Percentiles rank a stretch among this genome's conserved stretches.
These are phyloP conservation scores for Penaeus chinensis DNA, from an alignment of 1,140 invertebrate genomes.

Conservation along the genomic window DNA sequence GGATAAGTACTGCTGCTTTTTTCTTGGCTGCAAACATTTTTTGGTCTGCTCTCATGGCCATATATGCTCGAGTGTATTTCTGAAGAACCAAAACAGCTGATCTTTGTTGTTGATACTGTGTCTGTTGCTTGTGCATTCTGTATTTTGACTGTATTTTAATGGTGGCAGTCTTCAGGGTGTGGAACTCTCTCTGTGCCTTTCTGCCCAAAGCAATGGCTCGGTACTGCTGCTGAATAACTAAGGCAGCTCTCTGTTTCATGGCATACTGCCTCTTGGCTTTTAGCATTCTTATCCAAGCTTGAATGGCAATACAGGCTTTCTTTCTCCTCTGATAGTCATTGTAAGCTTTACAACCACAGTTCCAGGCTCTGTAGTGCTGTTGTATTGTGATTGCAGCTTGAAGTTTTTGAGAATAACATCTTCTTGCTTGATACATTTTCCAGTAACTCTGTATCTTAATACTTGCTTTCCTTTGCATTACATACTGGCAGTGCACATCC, in stretches of 20 bases:
- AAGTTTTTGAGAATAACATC: background rate
- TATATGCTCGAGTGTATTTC: background rate
- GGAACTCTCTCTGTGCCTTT: background rate
- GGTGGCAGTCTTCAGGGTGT: background rate
- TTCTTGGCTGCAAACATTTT: background rate
- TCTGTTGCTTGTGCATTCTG: constrained; percentile 34
- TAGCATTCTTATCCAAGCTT: constrained; percentile 47
- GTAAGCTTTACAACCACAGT: background rate
- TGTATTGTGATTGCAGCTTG: constrained; percentile 35
- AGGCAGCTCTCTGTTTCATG: constrained; percentile 14
- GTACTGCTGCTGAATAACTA: background rate
- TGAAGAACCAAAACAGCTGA: constrained; percentile 15
- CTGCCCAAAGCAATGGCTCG: background rate
- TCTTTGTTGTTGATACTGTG: background rate
- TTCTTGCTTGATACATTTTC: constrained; percentile 24
- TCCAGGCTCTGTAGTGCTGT: constrained; percentile 20
- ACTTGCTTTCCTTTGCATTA: constrained; percentile 15
- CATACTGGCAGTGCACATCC: background rate
- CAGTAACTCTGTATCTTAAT: constrained; percentile 35
- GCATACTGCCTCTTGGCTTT: constrained; percentile 9
- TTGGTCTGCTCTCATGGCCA: constrained; percentile 11
- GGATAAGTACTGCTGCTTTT: constrained; percentile 37
- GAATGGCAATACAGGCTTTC: constrained; percentile 35
- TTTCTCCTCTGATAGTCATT: constrained; percentile 8
- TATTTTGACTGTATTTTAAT: constrained; percentile 44